These are phyloP conservation scores for Aleiodes sp. DNA, from an alignment of 1,140 invertebrate genomes.

Conservation along the genomic window DNA sequence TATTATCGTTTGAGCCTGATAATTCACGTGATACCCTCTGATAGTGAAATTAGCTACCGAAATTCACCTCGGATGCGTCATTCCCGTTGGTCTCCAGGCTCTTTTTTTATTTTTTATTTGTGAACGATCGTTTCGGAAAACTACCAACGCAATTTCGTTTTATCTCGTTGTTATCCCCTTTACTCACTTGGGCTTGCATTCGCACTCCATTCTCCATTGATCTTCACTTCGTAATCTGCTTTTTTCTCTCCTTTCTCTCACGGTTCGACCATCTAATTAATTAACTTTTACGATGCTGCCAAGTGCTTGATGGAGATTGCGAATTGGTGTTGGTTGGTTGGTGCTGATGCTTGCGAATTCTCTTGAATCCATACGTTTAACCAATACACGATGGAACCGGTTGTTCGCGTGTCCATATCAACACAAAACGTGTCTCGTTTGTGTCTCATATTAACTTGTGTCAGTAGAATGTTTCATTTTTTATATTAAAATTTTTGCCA, in stretches of 20 bases:
- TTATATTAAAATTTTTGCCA: background rate
- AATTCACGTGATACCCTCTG: background rate
- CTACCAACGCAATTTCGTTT: slow-evolving; percentile 38
- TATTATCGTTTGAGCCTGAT: background rate
- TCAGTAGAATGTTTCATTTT: background rate
- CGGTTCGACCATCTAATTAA: slow-evolving; percentile 39
- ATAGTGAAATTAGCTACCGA: background rate
- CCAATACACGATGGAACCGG: slow-evolving; percentile 37
- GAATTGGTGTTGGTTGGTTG: slow-evolving; percentile 29
- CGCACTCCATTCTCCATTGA: background rate
- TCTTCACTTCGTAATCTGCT: no score
- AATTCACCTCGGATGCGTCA: slow-evolving; percentile 2
- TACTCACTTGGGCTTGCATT: slow-evolving; percentile 15
- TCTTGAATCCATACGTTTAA: slow-evolving; percentile 38
- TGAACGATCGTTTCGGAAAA: background rate
- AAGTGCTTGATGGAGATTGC: slow-evolving; percentile 41
- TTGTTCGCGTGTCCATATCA: slow-evolving; percentile 25
- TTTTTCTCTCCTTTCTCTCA: background rate
- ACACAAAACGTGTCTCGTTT: slow-evolving; percentile 9
- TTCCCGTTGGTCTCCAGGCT: background rate
- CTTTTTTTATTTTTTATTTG: background rate
- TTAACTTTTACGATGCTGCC: slow-evolving; percentile 44
- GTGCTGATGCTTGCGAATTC: background rate
- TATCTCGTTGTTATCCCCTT: slow-evolving; percentile 42
- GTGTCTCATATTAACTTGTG: background rate